Base-by-base conservation (phyloP, 2,888 invertebrate species). In the Hypercompe scribonia region DNA sequence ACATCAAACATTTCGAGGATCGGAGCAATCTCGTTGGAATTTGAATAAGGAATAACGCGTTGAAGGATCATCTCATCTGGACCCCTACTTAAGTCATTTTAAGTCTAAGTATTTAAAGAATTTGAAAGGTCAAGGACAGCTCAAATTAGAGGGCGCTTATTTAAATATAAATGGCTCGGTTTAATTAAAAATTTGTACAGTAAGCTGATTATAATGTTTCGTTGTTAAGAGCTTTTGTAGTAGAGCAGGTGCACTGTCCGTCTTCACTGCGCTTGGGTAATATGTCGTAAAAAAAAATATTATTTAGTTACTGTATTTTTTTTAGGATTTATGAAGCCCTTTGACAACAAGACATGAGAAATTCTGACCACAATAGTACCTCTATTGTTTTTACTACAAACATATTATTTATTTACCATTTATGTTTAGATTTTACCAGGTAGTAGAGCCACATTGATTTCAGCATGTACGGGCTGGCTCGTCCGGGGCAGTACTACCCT, bases 81-180 rank as follows among this genome's bases (percentile, higher is more conserved):
- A 39, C 39, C 66, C 70, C 79, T 78, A 75, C 77, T 78, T 79
- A 78, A 82, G 70, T 67, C 72, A 66, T 71, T 77, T 72, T 70
- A 74, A 67, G 66, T 50, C 46, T 64, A 70, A 80, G 74, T 81
- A 81, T 78, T 78, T 79, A 75, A 81, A 82, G 79, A 81, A 81
- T 73, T 67, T 50, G 65, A 82, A 83, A 84, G 82, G 83, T 83
- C 84, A 84, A 78, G 76, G 71, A 64, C 39, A 66, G 54, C 70
- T 74, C 67, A 70, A 75, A 75, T 77, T 66, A 73, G 69, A 68
- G 70, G 71, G 28, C 63, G 42, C 34, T 11, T 64, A 83, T 81
- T 84, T 72, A 71, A 78, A 81, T 77, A 72, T n/a, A 67, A 70
- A 76, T 31, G 58, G 63, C 18, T 24, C 11, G 28, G 68, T 73